Conservation (phyloP, 1,140 invertebrate genomes). For the Caenorhabditis elegans region WBcel235 BX284602.5:6733501-6734000, state of each 20-base stretch:
- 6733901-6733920: neutral
- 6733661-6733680: neutral
- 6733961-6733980: too few species aligned
- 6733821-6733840: neutral
- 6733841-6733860: neutral
- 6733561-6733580: too few species aligned
- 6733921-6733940: neutral
- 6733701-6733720: slow-evolving; percentile 17
- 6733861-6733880: slow-evolving; percentile 24
- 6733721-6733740: neutral
- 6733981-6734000: too few species aligned
- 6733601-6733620: slow-evolving; percentile 1
- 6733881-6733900: slow-evolving; percentile 21
- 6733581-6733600: neutral
- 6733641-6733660: neutral
- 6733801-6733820: neutral
- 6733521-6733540: neutral
- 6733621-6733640: slow-evolving; percentile 22
- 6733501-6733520: neutral
- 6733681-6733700: neutral
- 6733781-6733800: neutral
- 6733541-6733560: neutral
- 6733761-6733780: neutral
- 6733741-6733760: neutral
- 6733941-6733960: too few species aligned